Evolutionary conservation across 2,113 vertebrate species (phyloP), one percentile per base, ranked within the genome.

Genomic region (Halcyon senegalensis): DNA sequence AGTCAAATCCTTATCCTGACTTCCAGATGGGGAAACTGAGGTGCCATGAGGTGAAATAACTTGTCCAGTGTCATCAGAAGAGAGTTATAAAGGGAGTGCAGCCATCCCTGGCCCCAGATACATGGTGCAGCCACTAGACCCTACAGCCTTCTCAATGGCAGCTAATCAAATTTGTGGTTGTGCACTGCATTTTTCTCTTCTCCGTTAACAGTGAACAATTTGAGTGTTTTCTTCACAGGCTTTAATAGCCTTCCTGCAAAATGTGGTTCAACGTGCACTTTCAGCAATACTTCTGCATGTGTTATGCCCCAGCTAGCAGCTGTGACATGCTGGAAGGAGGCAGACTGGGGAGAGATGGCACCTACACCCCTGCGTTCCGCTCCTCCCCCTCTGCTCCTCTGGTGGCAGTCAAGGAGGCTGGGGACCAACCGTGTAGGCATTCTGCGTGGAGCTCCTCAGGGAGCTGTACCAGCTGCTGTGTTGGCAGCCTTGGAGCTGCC

Each of bases 181-280:
- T 43, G 28, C 81, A 84, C 59, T 44, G 53, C 78, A 67, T 75
- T 96, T 95, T 96, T 77, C 75, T 79, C 89, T 93, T 89, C 95
- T 70, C 79, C 87, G 80, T 74, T 70, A 95, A 74, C 94, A 97
- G 91, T 27, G 83, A 97, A 91, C 73, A 89, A 84, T 86, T 64
- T 10, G 56, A 84, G 87, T 90, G 68, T 96, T 96, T 97, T 96
- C 95, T 96, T 97, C 91, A 30, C 93, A 84, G 80, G 93, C 87
- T 75, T 87, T 88, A 93, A 94, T 31, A 97, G 75, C 92, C 64
- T 92, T 66, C 83, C 81, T 20, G 84, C 95, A 91, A 98, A 98
- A 98, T 96, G 94, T 33, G 93, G 90, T 86, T 68, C 94, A 82
- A 95, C 94, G 35, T 33, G 95, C 89, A 75, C 87, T 96, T 97